phyloP scores from a whole-genome alignment of 2,113 vertebrate species.

The Tychaedon coryphoeus region DNA sequence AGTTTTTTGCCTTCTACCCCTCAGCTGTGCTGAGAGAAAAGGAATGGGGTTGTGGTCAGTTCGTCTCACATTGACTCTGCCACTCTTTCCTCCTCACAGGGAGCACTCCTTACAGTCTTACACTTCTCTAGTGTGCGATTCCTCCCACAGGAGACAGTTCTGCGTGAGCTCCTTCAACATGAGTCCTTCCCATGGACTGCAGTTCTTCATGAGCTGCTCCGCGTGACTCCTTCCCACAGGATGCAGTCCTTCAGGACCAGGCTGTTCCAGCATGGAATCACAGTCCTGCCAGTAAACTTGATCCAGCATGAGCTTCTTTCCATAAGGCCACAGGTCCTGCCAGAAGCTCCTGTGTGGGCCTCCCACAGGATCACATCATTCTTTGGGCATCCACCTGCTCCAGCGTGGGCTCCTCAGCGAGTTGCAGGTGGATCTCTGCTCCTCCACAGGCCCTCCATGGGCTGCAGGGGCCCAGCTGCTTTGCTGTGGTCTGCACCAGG shows the following conservation, averaged over 20 bases:
- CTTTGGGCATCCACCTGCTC: neutral
- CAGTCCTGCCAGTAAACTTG: neutral
- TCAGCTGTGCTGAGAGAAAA: neutral
- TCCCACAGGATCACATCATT: neutral
- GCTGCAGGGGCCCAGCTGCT: neutral
- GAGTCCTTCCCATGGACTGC: neutral
- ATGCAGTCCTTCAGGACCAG: neutral
- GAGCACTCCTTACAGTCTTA: neutral
- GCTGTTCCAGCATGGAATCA: neutral
- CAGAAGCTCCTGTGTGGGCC: neutral
- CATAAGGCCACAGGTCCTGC: neutral
- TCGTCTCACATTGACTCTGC: neutral
- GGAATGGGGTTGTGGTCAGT: neutral
- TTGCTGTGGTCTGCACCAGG: neutral
- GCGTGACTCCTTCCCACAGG: fast-evolving
- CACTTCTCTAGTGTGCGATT: neutral
- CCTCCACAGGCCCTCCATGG: neutral
- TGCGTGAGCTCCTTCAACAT: neutral
- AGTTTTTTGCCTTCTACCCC: neutral
- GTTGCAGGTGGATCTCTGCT: neutral
- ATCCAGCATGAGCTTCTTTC: neutral
- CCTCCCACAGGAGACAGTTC: neutral
- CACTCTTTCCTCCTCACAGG: neutral
- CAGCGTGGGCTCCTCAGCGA: fast-evolving
- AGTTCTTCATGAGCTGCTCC: neutral